Conservation (phyloP, 2,113 vertebrate species). For the Psittacula cyanocephala region DNA sequence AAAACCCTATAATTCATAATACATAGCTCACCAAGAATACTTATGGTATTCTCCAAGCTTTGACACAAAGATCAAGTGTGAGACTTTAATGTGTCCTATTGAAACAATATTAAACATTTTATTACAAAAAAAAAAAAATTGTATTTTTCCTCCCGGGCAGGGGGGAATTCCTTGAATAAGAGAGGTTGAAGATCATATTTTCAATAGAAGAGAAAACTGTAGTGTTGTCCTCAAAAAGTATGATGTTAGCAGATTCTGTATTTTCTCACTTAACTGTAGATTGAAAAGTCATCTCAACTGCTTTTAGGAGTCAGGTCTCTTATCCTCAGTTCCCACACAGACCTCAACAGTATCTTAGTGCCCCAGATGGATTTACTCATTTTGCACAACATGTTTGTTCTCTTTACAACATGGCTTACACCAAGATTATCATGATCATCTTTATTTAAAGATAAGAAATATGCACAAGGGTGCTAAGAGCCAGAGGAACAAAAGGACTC, state of each 20-base stretch:
- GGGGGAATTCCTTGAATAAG: background rate
- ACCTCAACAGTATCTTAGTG: background rate
- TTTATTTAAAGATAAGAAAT: background rate
- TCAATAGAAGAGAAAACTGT: background rate
- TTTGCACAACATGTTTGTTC: background rate
- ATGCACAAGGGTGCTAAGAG: background rate
- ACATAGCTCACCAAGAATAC: background rate
- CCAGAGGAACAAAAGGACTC: background rate
- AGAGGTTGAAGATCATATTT: background rate
- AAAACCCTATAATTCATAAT: background rate
- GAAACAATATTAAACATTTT: background rate
- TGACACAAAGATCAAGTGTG: background rate
- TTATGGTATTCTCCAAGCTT: background rate
- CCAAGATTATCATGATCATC: background rate
- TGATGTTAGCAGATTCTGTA: background rate
- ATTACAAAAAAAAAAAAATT: background rate
- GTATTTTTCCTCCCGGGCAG: background rate
- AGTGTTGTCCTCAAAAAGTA: background rate
- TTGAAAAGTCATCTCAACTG: background rate
- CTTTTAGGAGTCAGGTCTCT: background rate
- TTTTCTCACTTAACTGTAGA: background rate
- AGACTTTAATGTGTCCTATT: background rate
- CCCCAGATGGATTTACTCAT: background rate
- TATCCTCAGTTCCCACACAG: background rate
- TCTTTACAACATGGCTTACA: background rate